A percentile compares a stretch with the other conserved stretches of the same genome.
phyloP scores from a whole-genome alignment of 23 tunicate genomes.

The Clavelina lepadiformis region DNA sequence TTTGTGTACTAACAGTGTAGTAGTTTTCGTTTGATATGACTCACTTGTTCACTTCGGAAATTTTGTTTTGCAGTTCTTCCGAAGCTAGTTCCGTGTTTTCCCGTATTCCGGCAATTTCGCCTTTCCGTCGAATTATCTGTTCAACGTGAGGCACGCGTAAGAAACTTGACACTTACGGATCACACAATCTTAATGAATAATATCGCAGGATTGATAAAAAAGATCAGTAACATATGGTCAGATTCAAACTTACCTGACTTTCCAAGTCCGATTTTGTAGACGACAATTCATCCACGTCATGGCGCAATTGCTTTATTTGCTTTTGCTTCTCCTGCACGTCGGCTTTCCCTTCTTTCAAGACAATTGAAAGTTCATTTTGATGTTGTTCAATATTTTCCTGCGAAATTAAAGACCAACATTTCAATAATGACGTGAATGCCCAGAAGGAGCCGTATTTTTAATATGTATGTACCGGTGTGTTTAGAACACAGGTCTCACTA shows the following conservation, averaged over 20 bases:
- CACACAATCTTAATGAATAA: too few relatives aligned
- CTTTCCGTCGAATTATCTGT: slow-evolving; percentile 54
- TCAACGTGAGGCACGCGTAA: background rate
- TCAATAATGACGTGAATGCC: background rate
- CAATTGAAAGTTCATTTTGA: slow-evolving; percentile 76
- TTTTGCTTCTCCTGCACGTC: slow-evolving; percentile 95
- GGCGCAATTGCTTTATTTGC: slow-evolving; percentile 75
- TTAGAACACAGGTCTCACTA: too few relatives aligned
- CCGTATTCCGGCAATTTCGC: slow-evolving; percentile 39
- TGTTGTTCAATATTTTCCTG: slow-evolving; percentile 94
- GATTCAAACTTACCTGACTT: slow-evolving; percentile 61
- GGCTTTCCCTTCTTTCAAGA: slow-evolving; percentile 74
- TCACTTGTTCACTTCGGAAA: slow-evolving; percentile 79
- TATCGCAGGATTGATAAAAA: too few relatives aligned
- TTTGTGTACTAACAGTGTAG: background rate
- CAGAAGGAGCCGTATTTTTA: too few relatives aligned
- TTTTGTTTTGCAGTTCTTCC: slow-evolving; percentile 74
- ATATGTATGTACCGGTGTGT: too few relatives aligned
- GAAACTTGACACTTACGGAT: too few relatives aligned
- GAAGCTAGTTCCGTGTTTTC: slow-evolving; percentile 58
- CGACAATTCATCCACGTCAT: slow-evolving; percentile 64
- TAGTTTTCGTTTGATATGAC: background rate
- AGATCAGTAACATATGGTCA: too few relatives aligned
- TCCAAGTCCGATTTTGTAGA: slow-evolving; percentile 65
- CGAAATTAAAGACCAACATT: background rate